Evolutionary conservation across 2,797 vertebrate genomes (phyloP).

Genomic region (Sitta carolinensis): DNA sequence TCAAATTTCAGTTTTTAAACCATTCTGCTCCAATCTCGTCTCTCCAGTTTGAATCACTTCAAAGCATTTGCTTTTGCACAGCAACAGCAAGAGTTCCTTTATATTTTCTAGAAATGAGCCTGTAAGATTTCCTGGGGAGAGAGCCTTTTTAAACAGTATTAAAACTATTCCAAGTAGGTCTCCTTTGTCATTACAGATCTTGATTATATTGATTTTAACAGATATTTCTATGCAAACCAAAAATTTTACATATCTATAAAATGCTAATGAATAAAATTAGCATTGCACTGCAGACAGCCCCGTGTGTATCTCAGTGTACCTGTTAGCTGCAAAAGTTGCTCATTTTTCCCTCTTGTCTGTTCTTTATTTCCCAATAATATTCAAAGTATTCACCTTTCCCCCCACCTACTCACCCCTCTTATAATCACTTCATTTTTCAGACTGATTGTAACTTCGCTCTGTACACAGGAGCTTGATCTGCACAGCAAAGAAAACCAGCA

Average conservation of each 20-base stretch:
- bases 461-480: neutral
- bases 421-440: neutral
- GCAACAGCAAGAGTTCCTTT: neutral
- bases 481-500: neutral
- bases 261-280: neutral
- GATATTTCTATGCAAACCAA: neutral
- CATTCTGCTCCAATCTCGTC: neutral
- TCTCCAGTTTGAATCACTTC: neutral
- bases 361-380: neutral
- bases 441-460: neutral
- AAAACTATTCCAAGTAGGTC: neutral
- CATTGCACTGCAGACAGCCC: neutral
- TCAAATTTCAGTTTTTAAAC: neutral
- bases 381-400: neutral
- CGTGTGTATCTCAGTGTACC: neutral
- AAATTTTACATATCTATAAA: neutral
- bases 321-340: neutral
- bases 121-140: neutral
- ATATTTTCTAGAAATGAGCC: neutral
- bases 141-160: neutral
- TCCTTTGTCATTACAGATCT: neutral
- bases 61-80: neutral
- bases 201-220: neutral
- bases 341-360: neutral
- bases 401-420: accelerated